Conservation (phyloP, 64 coral and sea anemone genomes). For the Montipora capricornis region DNA sequence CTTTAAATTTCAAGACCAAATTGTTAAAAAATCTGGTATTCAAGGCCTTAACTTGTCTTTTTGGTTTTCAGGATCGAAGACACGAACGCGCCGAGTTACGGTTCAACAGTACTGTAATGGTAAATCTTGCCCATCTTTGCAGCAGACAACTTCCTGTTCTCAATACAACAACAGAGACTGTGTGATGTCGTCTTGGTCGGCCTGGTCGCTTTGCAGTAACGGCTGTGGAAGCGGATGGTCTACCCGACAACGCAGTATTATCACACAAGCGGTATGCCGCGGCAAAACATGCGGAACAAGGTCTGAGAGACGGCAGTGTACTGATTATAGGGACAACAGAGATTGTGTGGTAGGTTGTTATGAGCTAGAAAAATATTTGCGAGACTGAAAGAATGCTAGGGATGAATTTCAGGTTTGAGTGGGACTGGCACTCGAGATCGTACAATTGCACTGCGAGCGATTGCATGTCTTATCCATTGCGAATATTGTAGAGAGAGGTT, state of each 20-base stretch:
- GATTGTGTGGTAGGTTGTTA: slow-evolving; percentile 77
- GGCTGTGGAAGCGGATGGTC: slow-evolving; percentile 82
- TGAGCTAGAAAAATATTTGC: not conserved
- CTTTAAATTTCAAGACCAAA: too few relatives aligned
- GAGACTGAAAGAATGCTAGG: too few relatives aligned
- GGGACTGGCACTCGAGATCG: too few relatives aligned
- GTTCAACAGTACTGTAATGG: slow-evolving; percentile 68
- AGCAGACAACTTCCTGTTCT: slow-evolving; percentile 46
- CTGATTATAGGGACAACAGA: slow-evolving; percentile 81
- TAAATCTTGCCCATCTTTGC: slow-evolving; percentile 47
- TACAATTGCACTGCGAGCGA: too few relatives aligned
- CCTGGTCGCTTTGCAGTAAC: slow-evolving; percentile 86
- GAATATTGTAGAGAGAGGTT: too few relatives aligned
- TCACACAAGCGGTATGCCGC: slow-evolving; percentile 55
- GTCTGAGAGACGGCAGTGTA: slow-evolving; percentile 64
- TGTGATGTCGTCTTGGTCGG: slow-evolving; percentile 75
- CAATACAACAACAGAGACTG: slow-evolving; percentile 83
- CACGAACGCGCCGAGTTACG: slow-evolving; percentile 55
- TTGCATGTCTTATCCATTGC: too few relatives aligned
- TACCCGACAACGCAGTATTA: slow-evolving; percentile 66
- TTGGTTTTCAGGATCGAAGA: slow-evolving; percentile 62
- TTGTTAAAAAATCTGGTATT: too few relatives aligned
- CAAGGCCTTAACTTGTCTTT: too few relatives aligned
- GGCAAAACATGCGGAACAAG: slow-evolving; percentile 74
- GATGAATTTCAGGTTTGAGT: too few relatives aligned